phyloP scores from a whole-genome alignment of 2,888 invertebrate genomes.

The Minunthozetes semirufus region DNA sequence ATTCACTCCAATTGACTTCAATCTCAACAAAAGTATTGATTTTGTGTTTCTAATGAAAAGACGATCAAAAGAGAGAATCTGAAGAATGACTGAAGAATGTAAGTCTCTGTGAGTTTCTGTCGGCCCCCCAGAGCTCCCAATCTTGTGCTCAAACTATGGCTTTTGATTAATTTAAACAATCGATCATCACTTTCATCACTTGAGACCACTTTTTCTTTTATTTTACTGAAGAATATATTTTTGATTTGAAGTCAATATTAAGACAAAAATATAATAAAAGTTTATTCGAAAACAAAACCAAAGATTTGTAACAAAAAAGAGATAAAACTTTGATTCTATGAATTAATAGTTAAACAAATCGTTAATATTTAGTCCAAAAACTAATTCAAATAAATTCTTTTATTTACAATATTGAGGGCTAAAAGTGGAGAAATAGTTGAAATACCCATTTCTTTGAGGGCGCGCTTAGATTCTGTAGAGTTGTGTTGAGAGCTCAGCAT shows the following conservation, averaged over 20 bases:
- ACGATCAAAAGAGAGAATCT: no score
- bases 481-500: background rate
- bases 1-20: no score
- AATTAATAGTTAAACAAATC: background rate
- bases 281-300: background rate
- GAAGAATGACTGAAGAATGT: no score
- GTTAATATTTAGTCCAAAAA: background rate
- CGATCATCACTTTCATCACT: no score
- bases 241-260: background rate
- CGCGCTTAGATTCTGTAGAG: background rate
- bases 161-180: no score
- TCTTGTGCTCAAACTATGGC: no score
- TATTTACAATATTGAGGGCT: background rate
- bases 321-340: background rate
- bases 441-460: constrained; percentile 10
- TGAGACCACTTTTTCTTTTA: background rate
- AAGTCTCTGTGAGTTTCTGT: no score
- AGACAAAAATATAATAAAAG: background rate
- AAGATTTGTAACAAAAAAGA: background rate
- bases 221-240: background rate
- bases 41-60: no score
- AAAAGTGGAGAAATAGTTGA: background rate
- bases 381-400: constrained; percentile 7
- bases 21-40: no score
- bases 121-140: no score